Conservation (phyloP, 1,140 invertebrate species). For the Drosophila jambulina region DNA sequence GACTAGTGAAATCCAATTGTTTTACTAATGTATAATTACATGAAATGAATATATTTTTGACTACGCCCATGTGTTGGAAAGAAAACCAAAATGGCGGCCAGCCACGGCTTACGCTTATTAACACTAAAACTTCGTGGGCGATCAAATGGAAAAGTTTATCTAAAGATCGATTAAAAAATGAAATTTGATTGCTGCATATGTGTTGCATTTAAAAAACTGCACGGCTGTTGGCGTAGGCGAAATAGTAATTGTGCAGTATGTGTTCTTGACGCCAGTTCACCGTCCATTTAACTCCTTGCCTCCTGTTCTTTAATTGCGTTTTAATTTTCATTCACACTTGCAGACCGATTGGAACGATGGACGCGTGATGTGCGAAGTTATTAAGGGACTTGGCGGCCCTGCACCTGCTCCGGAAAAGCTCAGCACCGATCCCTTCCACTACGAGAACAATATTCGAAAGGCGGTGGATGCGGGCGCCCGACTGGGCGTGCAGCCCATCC, state of each 20-base stretch:
- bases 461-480: conserved; percentile 88
- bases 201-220: conserved; percentile 6
- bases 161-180: not conserved
- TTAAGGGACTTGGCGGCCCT: conserved; percentile 94
- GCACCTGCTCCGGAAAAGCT: conserved; percentile 92
- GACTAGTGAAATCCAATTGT: not conserved
- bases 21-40: not conserved
- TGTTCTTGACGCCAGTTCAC: not conserved
- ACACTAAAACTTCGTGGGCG: not conserved
- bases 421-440: conserved; percentile 89
- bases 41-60: not conserved
- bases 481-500: conserved; percentile 93
- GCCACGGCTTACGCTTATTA: not conserved
- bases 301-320: conserved; percentile 17
- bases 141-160: not conserved
- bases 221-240: not conserved
- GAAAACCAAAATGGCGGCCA: not conserved
- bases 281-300: not conserved
- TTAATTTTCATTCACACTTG: conserved; percentile 39
- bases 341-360: conserved; percentile 99
- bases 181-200: not conserved
- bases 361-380: conserved; percentile 93
- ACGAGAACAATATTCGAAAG: conserved; percentile 93
- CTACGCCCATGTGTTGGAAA: not conserved
- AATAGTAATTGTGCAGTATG: not conserved